Percentiles rank a stretch among this genome's conserved stretches.
phyloP scores from a whole-genome alignment of 2,113 vertebrate genomes.

The Chamaetylas fuelleborni region DNA sequence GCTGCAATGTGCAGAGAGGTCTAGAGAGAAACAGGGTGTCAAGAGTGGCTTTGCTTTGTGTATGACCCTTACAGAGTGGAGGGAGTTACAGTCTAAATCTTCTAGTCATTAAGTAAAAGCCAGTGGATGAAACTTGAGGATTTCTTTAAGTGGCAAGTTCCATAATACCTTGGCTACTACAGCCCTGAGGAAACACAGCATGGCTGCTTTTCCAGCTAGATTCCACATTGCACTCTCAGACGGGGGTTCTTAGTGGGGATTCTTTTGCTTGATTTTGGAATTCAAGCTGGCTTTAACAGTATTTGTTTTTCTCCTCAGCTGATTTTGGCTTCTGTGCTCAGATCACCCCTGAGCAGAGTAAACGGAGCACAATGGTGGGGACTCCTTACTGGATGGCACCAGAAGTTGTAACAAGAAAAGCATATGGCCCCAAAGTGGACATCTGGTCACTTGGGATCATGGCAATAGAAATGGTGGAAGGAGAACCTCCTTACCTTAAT shows the following conservation, averaged over 20 bases:
- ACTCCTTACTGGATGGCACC: constrained; percentile 99
- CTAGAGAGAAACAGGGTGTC: background rate
- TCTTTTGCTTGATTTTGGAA: background rate
- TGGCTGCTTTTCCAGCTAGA: background rate
- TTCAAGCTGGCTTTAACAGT: constrained; percentile 1
- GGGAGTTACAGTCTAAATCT: background rate
- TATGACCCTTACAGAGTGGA: background rate
- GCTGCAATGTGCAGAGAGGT: background rate
- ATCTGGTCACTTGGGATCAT: constrained; percentile 99
- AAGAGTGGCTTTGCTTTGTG: background rate
- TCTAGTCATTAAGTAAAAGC: background rate
- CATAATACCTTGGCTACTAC: background rate
- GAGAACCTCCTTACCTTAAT: constrained; percentile 97
- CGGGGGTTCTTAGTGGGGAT: background rate
- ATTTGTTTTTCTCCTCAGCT: constrained; percentile 75
- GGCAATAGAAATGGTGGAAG: constrained; percentile 99
- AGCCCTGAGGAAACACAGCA: background rate
- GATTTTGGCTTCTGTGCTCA: constrained; percentile 99
- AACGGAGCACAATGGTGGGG: constrained; percentile 98
- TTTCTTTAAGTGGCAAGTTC: background rate
- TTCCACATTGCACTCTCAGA: background rate
- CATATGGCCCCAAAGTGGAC: constrained; percentile 96
- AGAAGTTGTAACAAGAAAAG: constrained; percentile 96
- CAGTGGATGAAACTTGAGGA: background rate
- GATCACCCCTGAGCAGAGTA: constrained; percentile 98